These are phyloP conservation scores for Dendrolimus punctatus DNA, from an alignment of 1,140 invertebrate genomes.

Conservation along the genomic window DNA sequence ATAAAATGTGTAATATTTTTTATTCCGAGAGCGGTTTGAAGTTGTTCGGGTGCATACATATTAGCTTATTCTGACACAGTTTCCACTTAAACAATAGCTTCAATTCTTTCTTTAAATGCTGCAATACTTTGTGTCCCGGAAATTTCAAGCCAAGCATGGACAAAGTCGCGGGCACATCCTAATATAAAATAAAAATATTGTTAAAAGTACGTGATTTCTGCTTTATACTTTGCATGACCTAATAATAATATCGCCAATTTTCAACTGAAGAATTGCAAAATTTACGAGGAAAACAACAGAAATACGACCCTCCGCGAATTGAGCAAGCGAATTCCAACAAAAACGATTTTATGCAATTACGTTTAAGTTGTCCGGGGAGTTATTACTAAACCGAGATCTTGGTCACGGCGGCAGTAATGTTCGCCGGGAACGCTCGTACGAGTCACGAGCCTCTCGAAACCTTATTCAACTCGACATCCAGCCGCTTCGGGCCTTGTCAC, in stretches of 20 bases:
- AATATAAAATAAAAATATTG: too few species aligned
- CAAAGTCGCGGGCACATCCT: too few species aligned
- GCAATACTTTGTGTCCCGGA: too few species aligned
- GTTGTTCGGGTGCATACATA: too few species aligned
- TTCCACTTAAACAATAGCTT: too few species aligned
- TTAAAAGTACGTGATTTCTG: too few species aligned
- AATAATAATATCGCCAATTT: background rate
- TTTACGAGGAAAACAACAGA: slow-evolving; percentile 35
- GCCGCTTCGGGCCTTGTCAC: slow-evolving; percentile 17
- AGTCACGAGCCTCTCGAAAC: slow-evolving; percentile 42
- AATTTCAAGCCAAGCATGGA: too few species aligned
- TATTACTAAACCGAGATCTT: slow-evolving; percentile 51
- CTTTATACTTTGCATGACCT: too few species aligned
- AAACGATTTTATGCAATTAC: slow-evolving; percentile 63
- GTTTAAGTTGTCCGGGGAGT: slow-evolving; percentile 46
- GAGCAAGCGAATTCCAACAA: slow-evolving; percentile 58
- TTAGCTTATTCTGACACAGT: too few species aligned
- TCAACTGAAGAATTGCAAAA: slow-evolving; percentile 22
- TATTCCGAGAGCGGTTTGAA: too few species aligned
- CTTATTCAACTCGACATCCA: slow-evolving; percentile 18
- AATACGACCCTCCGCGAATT: slow-evolving; percentile 46
- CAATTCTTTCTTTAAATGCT: too few species aligned
- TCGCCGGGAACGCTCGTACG: slow-evolving; percentile 23
- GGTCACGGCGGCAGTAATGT: slow-evolving; percentile 46
- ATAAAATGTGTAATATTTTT: too few species aligned